Evolutionary conservation across 2,113 vertebrate genomes (phyloP).

Genomic region (Ptyas mucosa): DNA sequence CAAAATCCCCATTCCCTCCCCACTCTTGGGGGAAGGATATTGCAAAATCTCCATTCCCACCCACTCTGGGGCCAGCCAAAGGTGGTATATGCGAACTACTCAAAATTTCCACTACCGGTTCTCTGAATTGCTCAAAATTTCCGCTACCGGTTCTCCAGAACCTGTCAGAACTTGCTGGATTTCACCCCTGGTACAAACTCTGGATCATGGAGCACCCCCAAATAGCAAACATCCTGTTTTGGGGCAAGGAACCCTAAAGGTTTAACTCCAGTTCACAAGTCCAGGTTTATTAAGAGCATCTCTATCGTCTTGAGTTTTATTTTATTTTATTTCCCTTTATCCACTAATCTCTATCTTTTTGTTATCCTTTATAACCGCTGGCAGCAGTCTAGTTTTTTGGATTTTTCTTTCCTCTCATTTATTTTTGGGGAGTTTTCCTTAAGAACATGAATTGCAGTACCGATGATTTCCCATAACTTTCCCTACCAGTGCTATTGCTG

Average conservation of each 20-base stretch:
- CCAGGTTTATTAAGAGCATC: neutral
- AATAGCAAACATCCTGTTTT: neutral
- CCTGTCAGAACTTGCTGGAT: too few relatives aligned
- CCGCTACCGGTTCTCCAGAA: too few relatives aligned
- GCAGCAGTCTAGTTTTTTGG: neutral
- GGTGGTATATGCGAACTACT: too few relatives aligned
- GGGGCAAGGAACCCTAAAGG: neutral
- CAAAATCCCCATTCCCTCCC: too few relatives aligned
- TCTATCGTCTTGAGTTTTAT: neutral
- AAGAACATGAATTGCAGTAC: neutral
- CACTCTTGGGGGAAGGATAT: too few relatives aligned
- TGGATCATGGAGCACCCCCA: neutral
- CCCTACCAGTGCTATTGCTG: too few relatives aligned
- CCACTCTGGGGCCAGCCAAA: too few relatives aligned
- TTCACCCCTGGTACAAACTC: neutral
- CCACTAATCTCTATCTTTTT: neutral
- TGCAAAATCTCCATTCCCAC: too few relatives aligned
- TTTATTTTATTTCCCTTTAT: neutral
- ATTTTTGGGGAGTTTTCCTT: neutral
- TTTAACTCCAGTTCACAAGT: neutral
- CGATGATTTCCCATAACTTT: neutral
- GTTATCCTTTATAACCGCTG: neutral
- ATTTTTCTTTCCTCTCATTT: neutral
- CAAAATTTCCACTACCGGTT: too few relatives aligned
- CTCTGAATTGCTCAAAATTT: too few relatives aligned